Evolutionary conservation across 2,797 vertebrate genomes (phyloP), one percentile per base, ranked within the genome.

Genomic region (Acestrorhynchus altus): DNA sequence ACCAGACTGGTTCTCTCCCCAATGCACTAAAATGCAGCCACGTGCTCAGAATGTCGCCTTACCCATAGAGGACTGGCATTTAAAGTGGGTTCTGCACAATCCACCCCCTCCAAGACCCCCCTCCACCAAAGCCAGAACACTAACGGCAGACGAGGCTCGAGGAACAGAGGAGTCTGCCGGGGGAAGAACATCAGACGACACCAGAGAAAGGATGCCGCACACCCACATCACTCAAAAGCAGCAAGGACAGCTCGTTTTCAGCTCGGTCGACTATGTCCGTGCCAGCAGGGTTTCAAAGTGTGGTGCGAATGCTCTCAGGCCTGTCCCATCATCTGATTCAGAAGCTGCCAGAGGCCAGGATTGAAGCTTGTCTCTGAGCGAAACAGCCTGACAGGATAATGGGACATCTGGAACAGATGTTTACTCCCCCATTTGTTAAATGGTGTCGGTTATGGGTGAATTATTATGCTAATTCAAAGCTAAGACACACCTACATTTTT

Each of bases 51-150:
- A 94, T 94, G 92, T 93, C 93, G 93, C 90, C 85, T 87, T 89
- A 92, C 83, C 90, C 92, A 88, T 83, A 80, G 89, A 92, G 89
- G 89, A 92, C 88, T 93, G 92, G 89, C 92, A 93, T 94, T 93
- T 93, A 84, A 85, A 92, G 85, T 70, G 83, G 81, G 83, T 87
- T 90, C 87, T 90, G 79, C 84, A 86, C 40, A 18, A 5, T 13
- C 22, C 11, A 1, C n/a, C n/a, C 31, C 60, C 35, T 35, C 83
- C 83, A 73, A 84, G 76, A 87, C 31, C 59, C 60, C 28, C 63
- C 63, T 1, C 64, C 44, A n/a, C 66, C 47, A 51, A 79, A 77
- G 87, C 85, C 83, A 83, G 85, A 82, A 78, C 39, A 57, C 85
- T 79, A 80, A 78, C 76, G 88, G 82, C 77, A 71, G 83, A 85